Percentiles rank a stretch among this genome's conserved stretches.
These are phyloP conservation scores for Halcyon chelicuti DNA, from an alignment of 2,797 vertebrate genomes.

Conservation along the genomic window DNA sequence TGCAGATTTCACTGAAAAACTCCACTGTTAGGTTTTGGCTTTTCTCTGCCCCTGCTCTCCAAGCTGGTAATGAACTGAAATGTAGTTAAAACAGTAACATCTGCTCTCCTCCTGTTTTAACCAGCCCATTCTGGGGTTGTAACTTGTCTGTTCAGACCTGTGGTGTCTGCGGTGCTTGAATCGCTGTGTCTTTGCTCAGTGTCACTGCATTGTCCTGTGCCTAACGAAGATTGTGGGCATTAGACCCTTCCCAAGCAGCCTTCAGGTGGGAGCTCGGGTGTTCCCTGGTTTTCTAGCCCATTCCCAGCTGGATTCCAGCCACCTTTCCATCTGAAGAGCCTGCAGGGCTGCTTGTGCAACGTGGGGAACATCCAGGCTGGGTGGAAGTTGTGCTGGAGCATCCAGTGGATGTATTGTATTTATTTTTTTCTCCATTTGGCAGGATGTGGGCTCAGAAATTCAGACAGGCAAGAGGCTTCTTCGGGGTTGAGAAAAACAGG, in stretches of 20 bases:
- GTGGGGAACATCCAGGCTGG: not conserved
- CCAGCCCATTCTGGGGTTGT: not conserved
- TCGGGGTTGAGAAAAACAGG: not conserved
- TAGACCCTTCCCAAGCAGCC: not conserved
- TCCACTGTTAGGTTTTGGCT: not conserved
- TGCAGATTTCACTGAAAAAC: not conserved
- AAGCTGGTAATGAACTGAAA: not conserved
- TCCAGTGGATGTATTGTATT: not conserved
- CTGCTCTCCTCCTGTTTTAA: not conserved
- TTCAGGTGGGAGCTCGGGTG: not conserved
- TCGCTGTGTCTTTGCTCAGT: not conserved
- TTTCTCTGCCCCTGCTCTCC: not conserved
- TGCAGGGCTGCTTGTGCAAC: not conserved
- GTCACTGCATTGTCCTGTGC: not conserved
- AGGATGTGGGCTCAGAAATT: not conserved
- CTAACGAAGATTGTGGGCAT: not conserved
- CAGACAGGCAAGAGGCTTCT: not conserved
- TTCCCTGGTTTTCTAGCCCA: not conserved
- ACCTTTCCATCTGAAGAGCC: not conserved
- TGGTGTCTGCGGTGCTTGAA: not conserved
- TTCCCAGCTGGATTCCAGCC: not conserved
- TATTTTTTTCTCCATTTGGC: not conserved
- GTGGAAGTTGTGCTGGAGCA: not conserved
- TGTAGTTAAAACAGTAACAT: not conserved
- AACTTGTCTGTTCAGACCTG: no score